Evolutionary conservation across 2,797 vertebrate genomes (phyloP).

Genomic region (Carduelis carduelis): DNA sequence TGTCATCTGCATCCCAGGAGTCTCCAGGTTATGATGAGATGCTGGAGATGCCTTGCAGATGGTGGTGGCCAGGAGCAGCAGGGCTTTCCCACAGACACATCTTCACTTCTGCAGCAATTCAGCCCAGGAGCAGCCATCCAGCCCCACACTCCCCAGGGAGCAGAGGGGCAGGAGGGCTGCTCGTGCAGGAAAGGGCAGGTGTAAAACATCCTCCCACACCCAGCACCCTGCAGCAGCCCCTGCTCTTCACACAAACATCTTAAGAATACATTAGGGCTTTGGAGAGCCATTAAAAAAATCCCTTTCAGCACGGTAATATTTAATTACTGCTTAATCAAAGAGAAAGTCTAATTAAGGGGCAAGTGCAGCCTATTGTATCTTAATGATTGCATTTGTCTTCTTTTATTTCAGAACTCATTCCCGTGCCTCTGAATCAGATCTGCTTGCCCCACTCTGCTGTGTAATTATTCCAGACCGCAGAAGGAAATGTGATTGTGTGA

Average conservation of each 20-base stretch:
- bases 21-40: not conserved
- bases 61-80: not conserved
- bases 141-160: not conserved
- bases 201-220: not conserved
- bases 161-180: not conserved
- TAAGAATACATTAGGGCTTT: not conserved
- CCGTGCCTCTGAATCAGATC: slow-evolving; percentile 50
- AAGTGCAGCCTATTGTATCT: slow-evolving; percentile 56
- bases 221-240: not conserved
- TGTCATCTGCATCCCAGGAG: not conserved
- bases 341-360: slow-evolving; percentile 66
- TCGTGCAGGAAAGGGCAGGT: not conserved
- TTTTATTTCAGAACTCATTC: slow-evolving; percentile 53
- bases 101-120: not conserved
- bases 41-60: not conserved
- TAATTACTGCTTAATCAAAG: slow-evolving; percentile 70
- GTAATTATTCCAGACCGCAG: slow-evolving; percentile 58
- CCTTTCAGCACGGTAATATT: slow-evolving; percentile 50
- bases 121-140: not conserved
- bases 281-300: not conserved
- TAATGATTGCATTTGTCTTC: slow-evolving; percentile 62
- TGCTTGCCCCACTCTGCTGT: not conserved
- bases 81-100: not conserved
- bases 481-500: slow-evolving; percentile 51
- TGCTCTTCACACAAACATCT: slow-evolving; percentile 6